phyloP scores from a whole-genome alignment of 2,113 vertebrate genomes.

The Labeo catla region DNA sequence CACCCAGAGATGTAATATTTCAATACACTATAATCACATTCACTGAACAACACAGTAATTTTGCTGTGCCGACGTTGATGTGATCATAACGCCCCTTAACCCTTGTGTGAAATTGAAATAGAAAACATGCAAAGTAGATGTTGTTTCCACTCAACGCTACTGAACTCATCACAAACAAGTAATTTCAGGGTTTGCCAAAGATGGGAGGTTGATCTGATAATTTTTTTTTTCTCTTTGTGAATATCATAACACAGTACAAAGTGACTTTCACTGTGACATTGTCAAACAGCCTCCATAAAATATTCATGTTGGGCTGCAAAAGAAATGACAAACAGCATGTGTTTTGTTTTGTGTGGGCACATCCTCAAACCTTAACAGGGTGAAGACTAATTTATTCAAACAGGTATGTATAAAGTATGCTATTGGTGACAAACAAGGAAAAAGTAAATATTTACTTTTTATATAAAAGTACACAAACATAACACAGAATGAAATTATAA shows the following conservation, averaged over 20 bases:
- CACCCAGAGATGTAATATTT: conserved; percentile 26
- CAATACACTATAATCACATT: conserved; percentile 41
- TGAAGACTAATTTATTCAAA: neutral
- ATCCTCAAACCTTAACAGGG: neutral
- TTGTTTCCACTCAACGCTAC: conserved; percentile 14
- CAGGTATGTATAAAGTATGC: neutral
- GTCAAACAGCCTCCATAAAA: conserved; percentile 39
- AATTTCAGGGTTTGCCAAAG: conserved; percentile 30
- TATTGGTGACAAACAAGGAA: neutral
- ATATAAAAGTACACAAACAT: neutral
- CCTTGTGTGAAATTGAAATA: conserved; percentile 35
- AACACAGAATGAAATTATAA: neutral
- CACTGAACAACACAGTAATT: conserved; percentile 20
- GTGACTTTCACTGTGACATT: conserved; percentile 51
- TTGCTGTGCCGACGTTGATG: conserved; percentile 3
- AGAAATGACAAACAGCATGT: conserved; percentile 29
- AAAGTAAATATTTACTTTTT: neutral
- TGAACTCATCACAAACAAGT: conserved; percentile 35
- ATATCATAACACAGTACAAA: conserved; percentile 39
- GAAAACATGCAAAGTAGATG: conserved; percentile 44
- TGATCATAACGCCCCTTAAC: conserved; percentile 39
- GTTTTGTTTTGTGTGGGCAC: conserved; percentile 2
- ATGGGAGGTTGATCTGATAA: conserved; percentile 29
- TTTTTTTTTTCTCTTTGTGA: conserved; percentile 48
- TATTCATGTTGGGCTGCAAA: conserved; percentile 45